These are phyloP conservation scores for Synergus itoensis DNA, from an alignment of 2,888 invertebrate species.

Conservation along the genomic window DNA sequence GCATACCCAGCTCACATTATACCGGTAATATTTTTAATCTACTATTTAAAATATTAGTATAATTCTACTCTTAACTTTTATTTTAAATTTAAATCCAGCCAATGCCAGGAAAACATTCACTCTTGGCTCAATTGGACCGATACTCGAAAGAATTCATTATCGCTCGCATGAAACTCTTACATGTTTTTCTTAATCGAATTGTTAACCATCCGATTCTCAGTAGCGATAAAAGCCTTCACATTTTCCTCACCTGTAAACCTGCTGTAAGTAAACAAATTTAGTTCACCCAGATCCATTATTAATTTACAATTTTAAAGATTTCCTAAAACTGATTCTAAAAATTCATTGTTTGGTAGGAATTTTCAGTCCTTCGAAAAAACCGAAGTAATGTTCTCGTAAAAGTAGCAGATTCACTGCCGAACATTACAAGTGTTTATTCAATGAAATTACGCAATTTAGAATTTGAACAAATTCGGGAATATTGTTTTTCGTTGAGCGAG, in stretches of 20 bases:
- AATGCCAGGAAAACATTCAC: constrained; percentile 84
- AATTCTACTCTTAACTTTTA: constrained; percentile 27
- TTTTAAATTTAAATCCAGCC: constrained; percentile 79
- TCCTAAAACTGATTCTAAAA: not conserved
- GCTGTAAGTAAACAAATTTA: constrained; percentile 77
- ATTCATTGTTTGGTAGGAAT: constrained; percentile 79
- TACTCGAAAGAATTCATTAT: constrained; percentile 86
- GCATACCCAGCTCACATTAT: constrained; percentile 84
- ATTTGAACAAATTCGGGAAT: constrained; percentile 83
- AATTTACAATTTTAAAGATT: constrained; percentile 2
- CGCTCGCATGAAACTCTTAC: constrained; percentile 83
- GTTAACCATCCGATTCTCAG: constrained; percentile 86
- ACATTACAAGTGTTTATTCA: constrained; percentile 79
- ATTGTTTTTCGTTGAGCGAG: constrained; percentile 81
- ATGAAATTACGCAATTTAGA: constrained; percentile 82
- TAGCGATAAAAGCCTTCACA: constrained; percentile 82
- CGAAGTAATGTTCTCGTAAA: constrained; percentile 80
- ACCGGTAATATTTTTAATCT: constrained; percentile 79
- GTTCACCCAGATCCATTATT: constrained; percentile 1
- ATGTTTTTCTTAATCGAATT: constrained; percentile 83
- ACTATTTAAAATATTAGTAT: not conserved
- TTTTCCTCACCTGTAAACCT: constrained; percentile 84
- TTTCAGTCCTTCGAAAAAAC: constrained; percentile 82
- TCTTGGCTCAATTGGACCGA: constrained; percentile 84
- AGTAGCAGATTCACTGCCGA: constrained; percentile 81